Base-by-base conservation (phyloP, 2,113 vertebrate species). In the Muscicapa adusta region DNA sequence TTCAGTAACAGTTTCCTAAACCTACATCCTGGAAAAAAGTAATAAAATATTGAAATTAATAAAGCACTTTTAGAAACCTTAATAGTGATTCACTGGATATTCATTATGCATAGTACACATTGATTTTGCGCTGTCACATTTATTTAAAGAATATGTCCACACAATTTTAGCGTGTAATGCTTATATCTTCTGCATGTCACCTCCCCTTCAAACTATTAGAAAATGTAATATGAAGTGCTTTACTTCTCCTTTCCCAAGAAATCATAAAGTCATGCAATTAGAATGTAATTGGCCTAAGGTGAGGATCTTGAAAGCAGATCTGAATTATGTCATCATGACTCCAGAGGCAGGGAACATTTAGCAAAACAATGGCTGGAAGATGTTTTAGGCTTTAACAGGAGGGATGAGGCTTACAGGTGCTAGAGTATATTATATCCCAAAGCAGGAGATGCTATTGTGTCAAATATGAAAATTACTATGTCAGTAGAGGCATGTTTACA, bases 261-360 rank as follows among this genome's bases (percentile, higher is more conserved):
- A 89, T 57, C 14, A 33, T 79, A 82, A 94, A 96, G 94, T 89
- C 93, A 95, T 3, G 47, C 79, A 89, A 93, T 96, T 95, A 96
- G 95, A 92, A 96, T 92, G 93, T 94, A 98, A 97, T 96, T 97
- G 93, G 87, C 77, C 92, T 96, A 86, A 97, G 96, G 85, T 97
- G 89, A 97, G 72, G 94, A 91, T 97, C 93, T 97, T 96, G 94
- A 89, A 96, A 96, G 68, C 85, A 96, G 96, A 95, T 86, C 84
- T 90, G 94, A 97, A 95, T 93, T 95, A 85, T 97, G 85, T 97
- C 97, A 97, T 97, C 97, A 96, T 90, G 85, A 88, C 76, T 96
- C 92, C 95, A 96, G 93, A 96, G 96, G 95, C 93, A 97, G 80
- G 81, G 81, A 97, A 86, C 23, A 80, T 53, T 95, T 91, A 85